Base-by-base conservation (phyloP, 1,140 invertebrate genomes). In the Heliconius hermathena region DNA sequence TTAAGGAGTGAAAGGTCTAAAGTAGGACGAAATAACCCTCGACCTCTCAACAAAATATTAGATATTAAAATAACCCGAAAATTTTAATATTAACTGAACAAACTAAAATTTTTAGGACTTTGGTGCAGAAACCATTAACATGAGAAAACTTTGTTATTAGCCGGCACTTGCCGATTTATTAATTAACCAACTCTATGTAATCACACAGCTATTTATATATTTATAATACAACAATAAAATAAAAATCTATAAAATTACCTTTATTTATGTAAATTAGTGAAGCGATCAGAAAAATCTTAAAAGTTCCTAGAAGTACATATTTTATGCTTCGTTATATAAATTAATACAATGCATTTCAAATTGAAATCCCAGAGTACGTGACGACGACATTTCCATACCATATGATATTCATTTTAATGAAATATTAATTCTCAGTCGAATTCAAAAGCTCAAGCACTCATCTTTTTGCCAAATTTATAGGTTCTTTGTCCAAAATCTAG, bases 61-160 rank as follows among this genome's bases (percentile, higher is more conserved):
- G 77, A 26, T 78, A 73, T 73, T 79, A 74, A 74, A 79, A 79
- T 79, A 78, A 66, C 22, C 72, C 33, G 33, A 78, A 78, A 78
- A 73, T 78, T 78, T 74, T 38, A 78, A 78, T 73, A 74, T 72
- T 78, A 9, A 71, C 72, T 33, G 11, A 70, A 33, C 57, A 33
- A 79, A 73, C 77, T 71, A 66, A 73, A 79, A 66, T 74, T 79
- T 74, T 46, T 74, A 74, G 54, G 36, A 74, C 60, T 70, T 72
- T 76, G 52, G 72, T 79, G 46, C 49, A 70, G 71, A 79, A 79
- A 74, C 38, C 77, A 66, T 74, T 79, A 79, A 78, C 46, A 72
- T 72, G 54, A 16, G 20, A 29, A 57, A 79, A 79, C 36, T 79
- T 79, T 72, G n/a, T 54, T 78, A 79, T 70, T 71, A 79, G 49